A percentile compares a stretch with the other conserved stretches of the same genome.
Evolutionary conservation across 2,888 invertebrate genomes (phyloP).

Genomic region (Lasioglossum zephyrum): DNA sequence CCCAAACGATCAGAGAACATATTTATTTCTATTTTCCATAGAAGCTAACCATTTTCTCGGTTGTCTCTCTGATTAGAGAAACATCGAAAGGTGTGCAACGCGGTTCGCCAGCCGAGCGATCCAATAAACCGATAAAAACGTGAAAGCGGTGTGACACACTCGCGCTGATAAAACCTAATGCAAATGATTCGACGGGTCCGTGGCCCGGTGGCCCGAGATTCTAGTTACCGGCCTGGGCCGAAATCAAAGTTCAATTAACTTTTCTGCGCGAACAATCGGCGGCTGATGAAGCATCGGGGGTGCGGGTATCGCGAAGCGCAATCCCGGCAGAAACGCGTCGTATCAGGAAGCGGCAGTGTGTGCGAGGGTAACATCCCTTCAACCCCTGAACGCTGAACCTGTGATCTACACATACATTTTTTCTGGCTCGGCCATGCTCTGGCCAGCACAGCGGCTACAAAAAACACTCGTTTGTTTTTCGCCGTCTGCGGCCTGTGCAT

Average conservation of each 20-base stretch:
- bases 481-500: constrained; percentile 56
- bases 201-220: constrained; percentile 62
- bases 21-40: background rate
- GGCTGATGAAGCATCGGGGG: constrained; percentile 76
- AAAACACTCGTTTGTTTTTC: constrained; percentile 68
- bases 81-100: constrained; percentile 2
- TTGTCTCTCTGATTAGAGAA: background rate
- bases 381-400: background rate
- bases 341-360: constrained; percentile 39
- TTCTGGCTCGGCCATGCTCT: constrained; percentile 23
- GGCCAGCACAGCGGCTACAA: constrained; percentile 29
- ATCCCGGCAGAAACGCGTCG: constrained; percentile 66
- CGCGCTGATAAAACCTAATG: constrained; percentile 72
- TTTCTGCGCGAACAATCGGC: constrained; percentile 77
- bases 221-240: constrained; percentile 71
- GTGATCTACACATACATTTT: constrained; percentile 45
- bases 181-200: constrained; percentile 71
- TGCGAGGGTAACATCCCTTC: constrained; percentile 33
- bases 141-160: constrained; percentile 43
- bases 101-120: constrained; percentile 3
- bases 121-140: constrained; percentile 37
- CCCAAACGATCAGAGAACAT: background rate
- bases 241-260: constrained; percentile 81
- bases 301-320: constrained; percentile 71
- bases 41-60: background rate